phyloP scores from a whole-genome alignment of 2,797 vertebrate genomes.

The Rhodeus uyekii region DNA sequence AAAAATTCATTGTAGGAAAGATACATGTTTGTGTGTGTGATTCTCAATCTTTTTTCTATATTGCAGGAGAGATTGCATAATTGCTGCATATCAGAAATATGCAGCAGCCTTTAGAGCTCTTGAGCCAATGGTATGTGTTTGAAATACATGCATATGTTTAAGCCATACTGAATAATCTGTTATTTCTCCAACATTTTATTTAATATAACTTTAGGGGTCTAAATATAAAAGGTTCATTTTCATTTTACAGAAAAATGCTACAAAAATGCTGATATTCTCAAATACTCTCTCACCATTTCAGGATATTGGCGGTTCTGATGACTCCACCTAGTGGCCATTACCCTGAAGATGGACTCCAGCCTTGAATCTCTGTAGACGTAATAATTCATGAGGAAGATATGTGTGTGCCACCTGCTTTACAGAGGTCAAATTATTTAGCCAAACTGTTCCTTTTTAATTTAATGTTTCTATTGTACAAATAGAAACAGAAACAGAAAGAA shows the following conservation, averaged over 20 bases:
- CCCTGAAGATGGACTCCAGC: constrained; percentile 55
- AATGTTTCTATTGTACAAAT: background rate
- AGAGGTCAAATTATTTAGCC: background rate
- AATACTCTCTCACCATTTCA: constrained; percentile 56
- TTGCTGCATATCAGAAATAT: constrained; percentile 79
- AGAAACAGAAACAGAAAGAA: background rate
- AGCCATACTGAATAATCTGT: background rate
- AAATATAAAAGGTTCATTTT: background rate
- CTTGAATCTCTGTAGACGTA: constrained; percentile 52
- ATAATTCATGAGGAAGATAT: background rate
- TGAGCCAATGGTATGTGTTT: constrained; percentile 69
- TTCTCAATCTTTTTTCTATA: constrained; percentile 19
- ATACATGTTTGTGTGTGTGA: background rate
- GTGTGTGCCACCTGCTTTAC: constrained; percentile 18
- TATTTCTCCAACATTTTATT: background rate
- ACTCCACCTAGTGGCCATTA: constrained; percentile 60
- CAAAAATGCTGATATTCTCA: background rate
- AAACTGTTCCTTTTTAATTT: background rate
- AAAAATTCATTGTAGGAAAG: background rate
- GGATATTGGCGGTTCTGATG: constrained; percentile 73
- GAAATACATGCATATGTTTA: background rate
- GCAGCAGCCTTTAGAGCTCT: constrained; percentile 58
- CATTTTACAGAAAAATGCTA: background rate
- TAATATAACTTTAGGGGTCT: background rate
- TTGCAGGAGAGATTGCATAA: constrained; percentile 77